A percentile compares a stretch with the other conserved stretches of the same genome.
phyloP scores from a whole-genome alignment of 2,797 vertebrate genomes.

The Arctocebus calabarensis region DNA sequence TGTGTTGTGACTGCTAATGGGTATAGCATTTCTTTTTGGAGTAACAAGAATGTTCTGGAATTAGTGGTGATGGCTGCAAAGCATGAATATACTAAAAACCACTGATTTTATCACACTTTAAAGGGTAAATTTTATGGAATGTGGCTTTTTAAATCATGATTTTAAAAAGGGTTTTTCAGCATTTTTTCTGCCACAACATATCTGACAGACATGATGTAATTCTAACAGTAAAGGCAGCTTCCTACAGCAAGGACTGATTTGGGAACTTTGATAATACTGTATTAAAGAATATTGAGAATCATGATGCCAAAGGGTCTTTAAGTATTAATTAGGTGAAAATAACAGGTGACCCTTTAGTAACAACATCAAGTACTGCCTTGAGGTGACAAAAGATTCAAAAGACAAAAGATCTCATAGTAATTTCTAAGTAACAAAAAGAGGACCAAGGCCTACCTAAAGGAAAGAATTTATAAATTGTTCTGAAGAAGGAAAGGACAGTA shows the following conservation, averaged over 20 bases:
- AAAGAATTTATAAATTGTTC: slow-evolving; percentile 39
- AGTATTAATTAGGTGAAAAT: slow-evolving; percentile 30
- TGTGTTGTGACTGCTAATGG: not conserved
- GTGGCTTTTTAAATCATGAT: not conserved
- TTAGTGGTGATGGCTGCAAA: not conserved
- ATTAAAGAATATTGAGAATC: slow-evolving; percentile 22
- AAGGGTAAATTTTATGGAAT: not conserved
- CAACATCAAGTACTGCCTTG: slow-evolving; percentile 18
- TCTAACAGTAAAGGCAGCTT: slow-evolving; percentile 4
- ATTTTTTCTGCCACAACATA: not conserved
- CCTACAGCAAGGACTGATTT: not conserved
- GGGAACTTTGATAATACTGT: not conserved
- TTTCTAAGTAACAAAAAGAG: slow-evolving; percentile 32
- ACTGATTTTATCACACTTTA: not conserved
- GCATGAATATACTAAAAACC: not conserved
- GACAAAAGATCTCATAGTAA: not conserved
- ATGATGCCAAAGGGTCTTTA: not conserved
- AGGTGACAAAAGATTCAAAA: not conserved
- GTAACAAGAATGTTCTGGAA: slow-evolving; percentile 7
- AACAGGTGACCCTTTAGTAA: slow-evolving; percentile 24
- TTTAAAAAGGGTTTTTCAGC: not conserved
- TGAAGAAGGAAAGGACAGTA: slow-evolving; percentile 49
- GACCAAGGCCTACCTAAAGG: slow-evolving; percentile 17
- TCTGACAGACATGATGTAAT: not conserved
- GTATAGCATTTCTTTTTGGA: not conserved